Conservation (phyloP, 2,113 vertebrate species). For the Odontophorus gujanensis region DNA sequence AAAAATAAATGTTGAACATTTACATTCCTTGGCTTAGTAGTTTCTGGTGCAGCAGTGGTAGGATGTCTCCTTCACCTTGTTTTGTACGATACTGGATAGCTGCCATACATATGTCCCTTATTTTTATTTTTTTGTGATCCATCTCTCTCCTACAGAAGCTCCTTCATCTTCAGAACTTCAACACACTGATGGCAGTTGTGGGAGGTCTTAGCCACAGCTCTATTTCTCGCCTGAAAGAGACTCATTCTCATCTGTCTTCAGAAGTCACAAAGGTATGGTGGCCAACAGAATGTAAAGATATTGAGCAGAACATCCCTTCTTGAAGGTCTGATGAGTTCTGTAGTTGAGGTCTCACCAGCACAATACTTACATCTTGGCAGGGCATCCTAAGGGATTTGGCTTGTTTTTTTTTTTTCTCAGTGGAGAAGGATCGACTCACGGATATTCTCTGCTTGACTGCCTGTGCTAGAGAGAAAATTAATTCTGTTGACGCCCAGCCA, state of each 20-base stretch:
- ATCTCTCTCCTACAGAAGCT: constrained; percentile 85
- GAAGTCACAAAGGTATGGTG: constrained; percentile 91
- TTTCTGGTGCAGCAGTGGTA: neutral
- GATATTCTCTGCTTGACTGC: neutral
- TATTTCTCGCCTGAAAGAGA: constrained; percentile 96
- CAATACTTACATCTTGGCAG: neutral
- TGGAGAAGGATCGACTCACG: neutral
- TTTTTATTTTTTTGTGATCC: neutral
- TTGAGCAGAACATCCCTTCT: neutral
- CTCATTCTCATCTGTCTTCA: constrained; percentile 88
- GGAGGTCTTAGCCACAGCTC: constrained; percentile 96
- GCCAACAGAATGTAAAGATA: neutral
- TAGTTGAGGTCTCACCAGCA: neutral
- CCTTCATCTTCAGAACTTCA: constrained; percentile 95
- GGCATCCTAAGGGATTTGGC: neutral
- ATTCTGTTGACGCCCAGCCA: neutral
- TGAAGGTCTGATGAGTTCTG: neutral
- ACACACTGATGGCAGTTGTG: constrained; percentile 96
- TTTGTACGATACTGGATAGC: neutral
- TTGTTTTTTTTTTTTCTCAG: neutral
- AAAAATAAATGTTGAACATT: neutral
- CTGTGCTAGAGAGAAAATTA: neutral
- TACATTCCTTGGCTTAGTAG: neutral
- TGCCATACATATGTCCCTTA: neutral
- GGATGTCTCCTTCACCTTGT: neutral